Conservation (phyloP, 2,888 invertebrate genomes). For the Drosophila lacicola region DNA sequence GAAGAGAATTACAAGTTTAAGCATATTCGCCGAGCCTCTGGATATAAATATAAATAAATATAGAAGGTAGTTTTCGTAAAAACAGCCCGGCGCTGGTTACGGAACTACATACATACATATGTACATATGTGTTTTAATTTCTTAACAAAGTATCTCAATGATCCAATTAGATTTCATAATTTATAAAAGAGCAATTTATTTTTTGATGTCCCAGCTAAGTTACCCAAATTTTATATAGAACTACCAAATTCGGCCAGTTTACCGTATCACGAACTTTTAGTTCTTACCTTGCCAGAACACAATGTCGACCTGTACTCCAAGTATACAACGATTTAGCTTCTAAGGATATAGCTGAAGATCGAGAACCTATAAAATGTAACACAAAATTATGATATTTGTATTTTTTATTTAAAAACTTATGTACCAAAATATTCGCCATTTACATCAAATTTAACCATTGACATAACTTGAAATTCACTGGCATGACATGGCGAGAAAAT, state of each 20-base stretch:
- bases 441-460: constrained; percentile 98
- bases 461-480: constrained; percentile 96
- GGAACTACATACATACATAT: too few relatives aligned
- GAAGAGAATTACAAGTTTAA: too few relatives aligned
- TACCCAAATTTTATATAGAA: neutral
- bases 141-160: too few relatives aligned
- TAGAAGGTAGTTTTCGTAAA: too few relatives aligned
- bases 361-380: constrained; percentile 88
- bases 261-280: neutral
- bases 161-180: too few relatives aligned
- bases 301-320: constrained; percentile 95
- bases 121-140: too few relatives aligned
- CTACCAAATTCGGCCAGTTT: neutral
- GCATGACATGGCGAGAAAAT: constrained; percentile 95
- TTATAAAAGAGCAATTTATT: too few relatives aligned
- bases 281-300: constrained; percentile 90
- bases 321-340: constrained; percentile 94
- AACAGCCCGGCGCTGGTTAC: too few relatives aligned
- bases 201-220: too few relatives aligned
- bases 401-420: constrained; percentile 20
- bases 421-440: constrained; percentile 95
- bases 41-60: too few relatives aligned
- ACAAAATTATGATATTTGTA: constrained; percentile 8
- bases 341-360: constrained; percentile 93
- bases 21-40: too few relatives aligned